Evolutionary conservation across 2,797 vertebrate species (phyloP).

Genomic region (Clarias platycephalus): DNA sequence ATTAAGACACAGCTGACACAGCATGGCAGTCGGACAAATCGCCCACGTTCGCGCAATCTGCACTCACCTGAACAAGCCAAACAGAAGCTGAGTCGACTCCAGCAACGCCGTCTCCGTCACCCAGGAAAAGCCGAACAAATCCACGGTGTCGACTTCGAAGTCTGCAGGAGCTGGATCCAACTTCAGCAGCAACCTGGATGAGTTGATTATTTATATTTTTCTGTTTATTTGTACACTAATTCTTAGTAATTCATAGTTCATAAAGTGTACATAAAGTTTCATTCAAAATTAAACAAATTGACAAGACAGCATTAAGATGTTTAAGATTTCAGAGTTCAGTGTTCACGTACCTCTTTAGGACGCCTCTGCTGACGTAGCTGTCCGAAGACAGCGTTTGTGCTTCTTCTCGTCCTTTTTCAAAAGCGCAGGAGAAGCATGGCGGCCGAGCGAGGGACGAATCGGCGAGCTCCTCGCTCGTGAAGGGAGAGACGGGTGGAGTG

Average conservation of each 20-base stretch:
- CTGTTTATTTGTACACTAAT: not conserved
- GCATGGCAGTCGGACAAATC: conserved; percentile 41
- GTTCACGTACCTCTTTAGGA: conserved; percentile 82
- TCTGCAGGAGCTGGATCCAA: conserved; percentile 89
- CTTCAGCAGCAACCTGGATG: conserved; percentile 77
- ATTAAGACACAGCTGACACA: conserved; percentile 45
- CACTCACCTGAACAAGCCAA: conserved; percentile 88
- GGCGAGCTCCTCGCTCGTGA: conserved; percentile 74
- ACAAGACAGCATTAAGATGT: not conserved
- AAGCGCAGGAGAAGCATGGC: conserved; percentile 83
- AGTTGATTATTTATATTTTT: not conserved
- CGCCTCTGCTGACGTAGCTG: conserved; percentile 82
- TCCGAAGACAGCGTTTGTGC: conserved; percentile 74
- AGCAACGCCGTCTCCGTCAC: conserved; percentile 90
- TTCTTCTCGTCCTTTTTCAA: conserved; percentile 72
- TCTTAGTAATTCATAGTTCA: not conserved
- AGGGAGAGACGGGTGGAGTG: conserved; percentile 78
- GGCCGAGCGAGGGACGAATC: conserved; percentile 68
- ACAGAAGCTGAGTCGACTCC: conserved; percentile 86
- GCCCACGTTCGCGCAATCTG: conserved; percentile 13
- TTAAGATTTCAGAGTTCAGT: not conserved
- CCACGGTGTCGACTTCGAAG: conserved; percentile 84
- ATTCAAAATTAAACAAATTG: not conserved
- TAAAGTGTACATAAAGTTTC: not conserved
- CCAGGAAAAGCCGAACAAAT: conserved; percentile 93